Evolutionary conservation across 1,140 invertebrate species (phyloP).

Genomic region (Drosophila arawakana): DNA sequence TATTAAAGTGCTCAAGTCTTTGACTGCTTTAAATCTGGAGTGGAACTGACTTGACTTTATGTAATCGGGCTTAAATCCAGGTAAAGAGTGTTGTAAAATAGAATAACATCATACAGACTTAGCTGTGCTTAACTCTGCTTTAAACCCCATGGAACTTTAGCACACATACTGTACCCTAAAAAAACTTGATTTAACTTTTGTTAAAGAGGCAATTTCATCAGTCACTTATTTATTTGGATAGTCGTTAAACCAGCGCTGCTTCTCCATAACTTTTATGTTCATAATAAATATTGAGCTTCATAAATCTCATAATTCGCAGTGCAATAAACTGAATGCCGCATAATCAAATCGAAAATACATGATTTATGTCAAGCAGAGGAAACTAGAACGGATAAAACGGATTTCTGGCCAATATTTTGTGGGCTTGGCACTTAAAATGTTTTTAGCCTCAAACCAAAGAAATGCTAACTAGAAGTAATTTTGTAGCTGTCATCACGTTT

Average conservation of each 20-base stretch:
- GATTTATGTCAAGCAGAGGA: not conserved
- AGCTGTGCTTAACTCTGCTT: no score
- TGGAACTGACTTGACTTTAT: no score
- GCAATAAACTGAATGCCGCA: not conserved
- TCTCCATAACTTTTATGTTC: not conserved
- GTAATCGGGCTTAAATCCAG: no score
- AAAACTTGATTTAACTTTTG: no score
- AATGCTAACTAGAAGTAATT: not conserved
- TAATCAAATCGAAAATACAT: not conserved
- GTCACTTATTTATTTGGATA: no score
- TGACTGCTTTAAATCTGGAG: no score
- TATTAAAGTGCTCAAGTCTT: not conserved
- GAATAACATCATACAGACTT: no score
- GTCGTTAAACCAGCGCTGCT: not conserved
- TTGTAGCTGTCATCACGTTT: constrained; percentile 16
- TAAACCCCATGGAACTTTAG: no score
- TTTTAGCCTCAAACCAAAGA: not conserved
- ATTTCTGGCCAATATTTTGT: not conserved
- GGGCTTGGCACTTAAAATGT: not conserved
- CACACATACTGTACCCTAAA: no score
- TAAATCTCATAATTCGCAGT: not conserved
- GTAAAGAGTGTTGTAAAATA: no score
- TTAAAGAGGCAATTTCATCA: no score
- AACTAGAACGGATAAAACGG: not conserved
- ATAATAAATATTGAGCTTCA: not conserved